Base-by-base conservation (phyloP, 2,113 vertebrate genomes). In the Damaliscus lunatus region DNA sequence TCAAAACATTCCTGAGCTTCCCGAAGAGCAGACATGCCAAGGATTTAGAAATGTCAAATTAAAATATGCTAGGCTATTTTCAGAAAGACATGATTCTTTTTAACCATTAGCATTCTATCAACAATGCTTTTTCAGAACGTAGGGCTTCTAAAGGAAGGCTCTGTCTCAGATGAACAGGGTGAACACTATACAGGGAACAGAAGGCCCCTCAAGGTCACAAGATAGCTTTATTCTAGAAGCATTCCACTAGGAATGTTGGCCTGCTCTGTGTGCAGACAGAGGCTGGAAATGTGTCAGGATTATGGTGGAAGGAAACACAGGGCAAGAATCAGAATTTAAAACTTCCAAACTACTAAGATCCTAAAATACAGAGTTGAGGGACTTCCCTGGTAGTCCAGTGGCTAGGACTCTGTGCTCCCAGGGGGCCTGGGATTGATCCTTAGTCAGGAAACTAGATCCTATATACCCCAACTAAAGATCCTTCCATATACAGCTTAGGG, bases 61-160 rank as follows among this genome's bases (percentile, higher is more conserved):
- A 96, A 98, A 98, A 96, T 98, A 96, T 94, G 90, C 94, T 89
- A 13, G 92, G 81, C 53, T 97, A 93, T 96, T 97, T 98, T 97
- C 48, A 87, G 95, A 98, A 97, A 94, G 60, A 92, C 43, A 82
- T 36, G 77, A 95, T 46, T 5, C 43, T 96, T 97, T 98, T 96
- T 95, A 98, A 94, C 96, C 84, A 84, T 67, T 94, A 92, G 48
- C 48, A 57, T 97, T 95, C 88, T 88, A 90, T 94, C 80, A 96
- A 93, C 96, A 97, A 96, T 95, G 57, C 48, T 88, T 93, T 97
- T 97, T 96, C 92, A 94, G 59, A 91, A 89, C 55, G 86, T n/a
- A 74, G 29, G 55, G 25, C 64, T 96, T 57, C 81, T 77, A 83
- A 97, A 85, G 55, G 57, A 90, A 96, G 81, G 40, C 40, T 31